Evolutionary conservation across 92 coral and sea anemone species (phyloP).

Genomic region (Epizoanthus stellaris): DNA sequence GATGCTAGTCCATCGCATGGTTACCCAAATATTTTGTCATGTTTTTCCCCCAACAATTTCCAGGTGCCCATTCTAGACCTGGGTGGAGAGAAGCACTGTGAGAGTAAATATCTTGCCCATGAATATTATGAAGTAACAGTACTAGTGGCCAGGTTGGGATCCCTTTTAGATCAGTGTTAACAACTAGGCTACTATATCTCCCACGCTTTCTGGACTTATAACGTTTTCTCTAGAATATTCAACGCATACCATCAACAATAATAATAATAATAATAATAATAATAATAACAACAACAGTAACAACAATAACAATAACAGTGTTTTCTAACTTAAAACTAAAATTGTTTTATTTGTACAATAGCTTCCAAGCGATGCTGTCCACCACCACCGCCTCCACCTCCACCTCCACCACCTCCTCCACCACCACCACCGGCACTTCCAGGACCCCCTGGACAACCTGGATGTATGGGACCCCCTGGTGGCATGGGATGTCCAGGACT

Average conservation of each 20-base stretch:
- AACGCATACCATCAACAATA: background rate
- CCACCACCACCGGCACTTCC: constrained; percentile 81
- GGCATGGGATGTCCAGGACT: constrained; percentile 63
- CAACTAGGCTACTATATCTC: too few relatives aligned
- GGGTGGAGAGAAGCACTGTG: too few relatives aligned
- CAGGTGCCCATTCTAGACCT: too few relatives aligned
- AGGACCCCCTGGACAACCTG: constrained; percentile 96
- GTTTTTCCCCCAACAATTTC: too few relatives aligned
- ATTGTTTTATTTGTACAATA: background rate
- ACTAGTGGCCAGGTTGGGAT: too few relatives aligned
- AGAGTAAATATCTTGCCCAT: too few relatives aligned
- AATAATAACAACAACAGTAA: background rate
- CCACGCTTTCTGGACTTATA: background rate
- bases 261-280: too few relatives aligned
- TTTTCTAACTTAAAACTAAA: background rate
- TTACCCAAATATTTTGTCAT: too few relatives aligned
- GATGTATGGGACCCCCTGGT: constrained; percentile 76
- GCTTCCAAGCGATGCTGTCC: constrained; percentile 33
- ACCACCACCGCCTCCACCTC: constrained; percentile 57
- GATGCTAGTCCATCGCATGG: too few relatives aligned
- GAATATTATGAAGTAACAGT: too few relatives aligned
- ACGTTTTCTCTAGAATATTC: too few relatives aligned
- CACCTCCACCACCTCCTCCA: constrained; percentile 61
- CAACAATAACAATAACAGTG: background rate
- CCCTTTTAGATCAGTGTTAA: too few relatives aligned